These are phyloP conservation scores for Planococcus citri DNA, from an alignment of 1,140 invertebrate species.

Conservation along the genomic window DNA sequence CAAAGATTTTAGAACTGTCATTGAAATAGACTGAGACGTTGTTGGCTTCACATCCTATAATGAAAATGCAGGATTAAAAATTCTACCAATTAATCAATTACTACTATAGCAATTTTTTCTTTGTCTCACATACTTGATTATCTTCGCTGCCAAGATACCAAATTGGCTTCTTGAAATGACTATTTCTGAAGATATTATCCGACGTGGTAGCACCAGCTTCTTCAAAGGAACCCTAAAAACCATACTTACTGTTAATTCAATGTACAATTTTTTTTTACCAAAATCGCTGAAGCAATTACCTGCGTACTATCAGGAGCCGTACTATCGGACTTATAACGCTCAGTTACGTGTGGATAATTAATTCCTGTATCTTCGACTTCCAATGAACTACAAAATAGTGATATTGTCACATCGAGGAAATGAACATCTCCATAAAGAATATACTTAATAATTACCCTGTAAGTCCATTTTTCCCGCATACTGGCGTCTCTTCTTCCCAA, in stretches of 20 bases:
- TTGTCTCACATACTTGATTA: slow-evolving; percentile 28
- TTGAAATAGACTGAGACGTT: not conserved
- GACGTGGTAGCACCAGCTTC: slow-evolving; percentile 36
- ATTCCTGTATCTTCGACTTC: slow-evolving; percentile 75
- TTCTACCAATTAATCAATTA: too few species aligned
- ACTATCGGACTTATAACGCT: slow-evolving; percentile 72
- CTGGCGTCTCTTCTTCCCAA: slow-evolving; percentile 44
- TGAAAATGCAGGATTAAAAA: too few species aligned
- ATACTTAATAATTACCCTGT: not conserved
- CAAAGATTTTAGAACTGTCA: not conserved
- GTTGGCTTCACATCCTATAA: not conserved
- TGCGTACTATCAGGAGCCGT: slow-evolving; percentile 52
- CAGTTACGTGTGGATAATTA: slow-evolving; percentile 73
- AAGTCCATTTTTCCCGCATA: slow-evolving; percentile 28
- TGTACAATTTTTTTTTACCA: not conserved
- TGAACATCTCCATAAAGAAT: not conserved
- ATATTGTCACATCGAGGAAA: not conserved
- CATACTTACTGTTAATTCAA: slow-evolving; percentile 5
- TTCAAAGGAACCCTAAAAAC: slow-evolving; percentile 46
- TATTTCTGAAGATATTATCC: slow-evolving; percentile 24
- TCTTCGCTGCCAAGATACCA: slow-evolving; percentile 48
- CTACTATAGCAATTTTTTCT: too few species aligned
- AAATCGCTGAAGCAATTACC: slow-evolving; percentile 23
- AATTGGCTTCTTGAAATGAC: slow-evolving; percentile 33
- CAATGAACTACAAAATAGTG: slow-evolving; percentile 46